Evolutionary conservation across 2,888 invertebrate species (phyloP), one percentile per base, ranked within the genome.

Genomic region (Boloria selene): DNA sequence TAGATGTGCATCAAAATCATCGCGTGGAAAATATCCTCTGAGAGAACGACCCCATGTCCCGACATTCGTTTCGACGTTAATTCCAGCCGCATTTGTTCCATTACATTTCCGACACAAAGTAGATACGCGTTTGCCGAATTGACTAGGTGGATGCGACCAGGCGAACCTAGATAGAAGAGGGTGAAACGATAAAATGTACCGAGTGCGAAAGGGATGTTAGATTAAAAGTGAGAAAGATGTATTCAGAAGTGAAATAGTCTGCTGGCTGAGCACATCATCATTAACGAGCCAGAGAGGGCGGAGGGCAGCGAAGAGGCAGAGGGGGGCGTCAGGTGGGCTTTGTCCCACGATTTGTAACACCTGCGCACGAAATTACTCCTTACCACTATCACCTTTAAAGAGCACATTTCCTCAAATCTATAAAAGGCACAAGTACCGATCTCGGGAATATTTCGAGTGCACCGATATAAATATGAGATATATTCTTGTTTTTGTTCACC

Each of bases 231-330:
- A 93, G 93, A 92, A 92, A 92, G 93, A 93, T 93, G 93, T 93
- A 93, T 93, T 93, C 93, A 94, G 93, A 94, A 94, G 94, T 94
- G 94, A 94, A 94, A 93, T 94, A 94, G 94, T 94, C 94, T 94
- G 94, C 94, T 94, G 94, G 94, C 94, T 94, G 94, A 94, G 93
- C 94, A 95, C 95, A 95, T 95, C 95, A 95, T 95, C 95, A 95
- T 95, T 95, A 95, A 94, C 95, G 95, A 94, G 95, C 93, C 93
- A 93, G 93, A 83, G 91, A 90, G 90, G 90, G 90, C 87, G 90
- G 92, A 90, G 91, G 92, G 93, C 91, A 90, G 91, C 91, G 84
- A 91, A 91, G 90, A 92, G 92, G 90, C 90, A 87, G 87, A 93
- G 93, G 93, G 92, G 93, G 86, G 85, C 90, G 93, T 85, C 92